A percentile compares a stretch with the other conserved stretches of the same genome.
phyloP scores from a whole-genome alignment of 2,888 invertebrate species.

The Malacosoma neustria region DNA sequence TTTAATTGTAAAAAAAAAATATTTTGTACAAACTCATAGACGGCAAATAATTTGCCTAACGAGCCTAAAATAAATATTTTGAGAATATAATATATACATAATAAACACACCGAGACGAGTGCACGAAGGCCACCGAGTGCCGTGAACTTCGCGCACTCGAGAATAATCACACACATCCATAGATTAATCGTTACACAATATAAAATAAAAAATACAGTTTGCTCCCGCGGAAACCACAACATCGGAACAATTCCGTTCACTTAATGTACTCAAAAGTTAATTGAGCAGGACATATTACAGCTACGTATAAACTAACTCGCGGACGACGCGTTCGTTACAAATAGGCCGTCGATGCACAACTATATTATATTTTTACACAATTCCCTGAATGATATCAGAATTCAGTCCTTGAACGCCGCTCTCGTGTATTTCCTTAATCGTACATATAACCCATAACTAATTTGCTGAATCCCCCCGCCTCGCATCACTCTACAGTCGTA shows the following conservation, averaged over 20 bases:
- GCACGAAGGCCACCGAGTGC: not conserved
- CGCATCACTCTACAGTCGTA: conserved; percentile 25
- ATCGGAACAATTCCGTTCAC: conserved; percentile 40
- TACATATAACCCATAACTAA: conserved; percentile 46
- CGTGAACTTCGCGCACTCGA: not conserved
- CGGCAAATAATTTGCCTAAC: too few relatives aligned
- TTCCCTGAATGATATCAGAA: conserved; percentile 64
- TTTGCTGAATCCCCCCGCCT: conserved; percentile 59
- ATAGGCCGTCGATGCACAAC: conserved; percentile 60
- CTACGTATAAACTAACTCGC: conserved; percentile 64
- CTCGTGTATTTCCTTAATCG: too few relatives aligned
- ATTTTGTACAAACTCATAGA: too few relatives aligned
- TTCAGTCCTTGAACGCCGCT: conserved; percentile 67
- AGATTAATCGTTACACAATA: conserved; percentile 13
- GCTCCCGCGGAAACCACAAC: conserved; percentile 34
- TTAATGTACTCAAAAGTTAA: conserved; percentile 60
- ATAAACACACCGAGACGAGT: not conserved
- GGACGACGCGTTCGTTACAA: conserved; percentile 46
- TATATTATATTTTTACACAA: conserved; percentile 67
- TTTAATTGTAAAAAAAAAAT: too few relatives aligned
- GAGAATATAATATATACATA: not conserved
- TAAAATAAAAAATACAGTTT: conserved; percentile 28
- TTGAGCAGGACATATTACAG: conserved; percentile 66
- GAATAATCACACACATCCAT: conserved; percentile 12
- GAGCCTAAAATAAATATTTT: not conserved